Base-by-base conservation (phyloP, 2,113 vertebrate species). In the Danionella cerebrum region DNA sequence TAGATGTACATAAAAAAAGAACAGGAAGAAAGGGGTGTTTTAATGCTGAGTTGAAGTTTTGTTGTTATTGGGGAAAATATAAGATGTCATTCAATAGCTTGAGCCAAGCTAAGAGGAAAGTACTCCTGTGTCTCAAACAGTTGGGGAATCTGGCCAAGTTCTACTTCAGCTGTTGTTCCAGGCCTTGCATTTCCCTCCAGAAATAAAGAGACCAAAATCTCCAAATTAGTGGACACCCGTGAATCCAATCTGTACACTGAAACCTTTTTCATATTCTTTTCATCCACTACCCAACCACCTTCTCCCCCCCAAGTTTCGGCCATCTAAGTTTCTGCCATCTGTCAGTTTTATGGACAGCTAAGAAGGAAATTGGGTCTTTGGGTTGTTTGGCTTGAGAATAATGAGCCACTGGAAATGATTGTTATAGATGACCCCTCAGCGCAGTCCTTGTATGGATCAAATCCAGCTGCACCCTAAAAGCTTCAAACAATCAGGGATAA, bases 61-160 rank as follows among this genome's bases (percentile, higher is more conserved):
- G 82, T 84, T 84, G 84, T 87, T 87, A 83, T 85, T 82, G 80
- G 84, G 81, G 79, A 82, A 86, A 84, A 86, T 72, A 72, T 86
- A 86, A 86, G 84, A 84, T 81, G 84, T 88, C 83, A 88, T 85
- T 87, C 75, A 83, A 84, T 85, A 82, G 74, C 82, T 79, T 67
- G 76, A 78, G 87, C 87, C 86, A 87, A 88, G 81, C 79, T 82
- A 86, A 86, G 84, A 88, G 85, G 84, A 87, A 88, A 88, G 81
- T 84, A 82, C 81, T 80, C 83, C 84, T 83, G 79, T 83, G 84
- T 85, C 83, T 88, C 77, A 76, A 84, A 84, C 84, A 84, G 80
- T 78, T 78, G 81, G 74, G 58, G 60, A 75, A 70, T 78, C 70
- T 62, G 77, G 85, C 82, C 81, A 85, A 84, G 74, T 75, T 69